Conservation (phyloP, 2,113 vertebrate genomes). For the Paramormyrops kingsleyae region DNA sequence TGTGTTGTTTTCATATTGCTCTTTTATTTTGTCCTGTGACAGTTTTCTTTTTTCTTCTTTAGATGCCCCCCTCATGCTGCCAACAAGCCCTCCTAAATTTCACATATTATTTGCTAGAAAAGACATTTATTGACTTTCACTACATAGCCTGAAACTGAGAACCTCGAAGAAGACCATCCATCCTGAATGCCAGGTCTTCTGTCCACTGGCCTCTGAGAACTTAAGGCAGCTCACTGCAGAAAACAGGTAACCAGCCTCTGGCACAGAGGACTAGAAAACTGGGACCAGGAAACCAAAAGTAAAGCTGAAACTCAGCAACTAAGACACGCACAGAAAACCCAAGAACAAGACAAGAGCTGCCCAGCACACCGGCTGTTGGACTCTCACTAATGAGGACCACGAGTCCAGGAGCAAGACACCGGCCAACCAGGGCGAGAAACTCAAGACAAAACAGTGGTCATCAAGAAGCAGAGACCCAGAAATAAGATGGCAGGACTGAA, state of each 20-base stretch:
- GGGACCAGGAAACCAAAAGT: neutral
- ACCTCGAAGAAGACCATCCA: neutral
- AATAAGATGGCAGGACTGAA: too few species aligned
- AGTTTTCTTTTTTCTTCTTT: too few species aligned
- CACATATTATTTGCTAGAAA: neutral
- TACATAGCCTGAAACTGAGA: neutral
- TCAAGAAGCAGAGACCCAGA: neutral
- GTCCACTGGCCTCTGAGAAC: neutral
- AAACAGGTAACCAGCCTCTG: neutral
- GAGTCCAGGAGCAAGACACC: neutral
- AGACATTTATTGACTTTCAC: neutral
- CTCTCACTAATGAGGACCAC: neutral
- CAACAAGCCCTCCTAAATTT: neutral
- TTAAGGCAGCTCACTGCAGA: neutral
- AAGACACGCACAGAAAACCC: neutral
- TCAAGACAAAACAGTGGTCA: neutral
- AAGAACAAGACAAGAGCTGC: neutral
- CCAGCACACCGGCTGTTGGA: neutral
- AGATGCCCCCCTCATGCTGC: neutral
- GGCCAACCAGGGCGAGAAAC: neutral
- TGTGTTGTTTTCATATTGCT: neutral
- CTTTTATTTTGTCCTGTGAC: neutral
- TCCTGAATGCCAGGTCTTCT: neutral
- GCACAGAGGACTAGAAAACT: neutral
- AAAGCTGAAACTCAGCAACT: neutral